Evolutionary conservation across 1,140 invertebrate genomes (phyloP), one percentile per base, ranked within the genome.

Genomic region (Coptotermes formosanus): DNA sequence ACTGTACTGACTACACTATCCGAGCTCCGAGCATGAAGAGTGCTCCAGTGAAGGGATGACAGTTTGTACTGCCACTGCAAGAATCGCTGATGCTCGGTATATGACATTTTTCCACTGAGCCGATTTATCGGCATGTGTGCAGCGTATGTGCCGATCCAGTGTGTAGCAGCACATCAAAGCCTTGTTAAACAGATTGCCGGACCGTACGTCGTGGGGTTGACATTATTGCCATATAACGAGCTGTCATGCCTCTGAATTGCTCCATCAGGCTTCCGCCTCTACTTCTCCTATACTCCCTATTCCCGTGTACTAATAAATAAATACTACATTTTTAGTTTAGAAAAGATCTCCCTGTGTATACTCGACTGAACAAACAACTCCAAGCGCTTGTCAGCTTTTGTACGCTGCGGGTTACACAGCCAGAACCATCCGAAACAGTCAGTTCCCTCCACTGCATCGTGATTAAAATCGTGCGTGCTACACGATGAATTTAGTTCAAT

Each of bases 141-240:
- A 55, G 52, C 52, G 52, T 55, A 55, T 75, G 64, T 75, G 64
- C 64, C 25, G 64, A 75, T 30, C 14, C 25, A 75, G n/a, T 75
- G n/a, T 75, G 64, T 75, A 75, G n/a, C 64, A 75, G 64, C 64
- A 75, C 64, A 75, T 75, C 64, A 75, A 75, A 75, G 64, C 64
- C 64, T 75, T 75, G 64, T 75, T 75, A 75, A 75, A 75, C 64
- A 75, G 64, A 75, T 75, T 75, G 25, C n/a, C 64, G 64, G 64
- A 75, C 25, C 25, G 38, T 38, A 38, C 38, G 25, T 30, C 64
- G 64, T 75, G 64, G 64, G 64, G 64, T 30, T 75, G 64, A 75
- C 64, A 75, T 75, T 75, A 75, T 75, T 75, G 25, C 64, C 64
- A 75, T 75, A 75, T 30, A 75, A 75, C 64, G 64, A 75, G 64